Percentiles rank a stretch among this genome's conserved stretches.
Conservation (phyloP, 2,797 vertebrate species). For the Rhincodon typus region DNA sequence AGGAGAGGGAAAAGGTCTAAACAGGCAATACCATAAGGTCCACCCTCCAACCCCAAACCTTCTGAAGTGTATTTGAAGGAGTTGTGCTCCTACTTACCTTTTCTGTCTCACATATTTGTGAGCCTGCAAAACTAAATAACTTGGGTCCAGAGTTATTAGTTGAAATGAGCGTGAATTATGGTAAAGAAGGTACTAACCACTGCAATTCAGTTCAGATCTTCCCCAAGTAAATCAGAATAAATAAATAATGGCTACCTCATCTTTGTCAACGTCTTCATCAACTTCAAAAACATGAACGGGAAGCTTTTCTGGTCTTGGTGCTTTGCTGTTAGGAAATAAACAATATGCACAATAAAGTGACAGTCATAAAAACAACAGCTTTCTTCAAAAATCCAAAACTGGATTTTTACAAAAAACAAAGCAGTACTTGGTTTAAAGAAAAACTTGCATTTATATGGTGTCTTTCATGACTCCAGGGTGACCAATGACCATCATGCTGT, state of each 20-base stretch:
- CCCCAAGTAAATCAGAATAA: no score
- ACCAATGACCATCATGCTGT: no score
- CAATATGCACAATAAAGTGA: neutral
- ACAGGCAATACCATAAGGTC: neutral
- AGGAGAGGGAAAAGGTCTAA: neutral
- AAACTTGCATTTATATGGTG: neutral
- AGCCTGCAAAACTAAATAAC: neutral
- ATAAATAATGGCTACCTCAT: slow-evolving; percentile 70
- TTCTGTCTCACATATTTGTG: neutral
- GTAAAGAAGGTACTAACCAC: neutral
- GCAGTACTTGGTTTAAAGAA: neutral
- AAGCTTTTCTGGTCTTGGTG: slow-evolving; percentile 77
- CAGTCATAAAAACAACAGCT: neutral
- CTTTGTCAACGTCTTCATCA: slow-evolving; percentile 94
- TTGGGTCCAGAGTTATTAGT: no score
- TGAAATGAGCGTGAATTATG: no score
- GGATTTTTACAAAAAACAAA: neutral
- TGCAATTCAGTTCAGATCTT: neutral
- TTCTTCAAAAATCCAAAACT: neutral
- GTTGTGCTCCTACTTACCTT: neutral
- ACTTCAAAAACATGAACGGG: slow-evolving; percentile 90
- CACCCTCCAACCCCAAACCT: neutral
- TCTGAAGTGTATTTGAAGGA: neutral
- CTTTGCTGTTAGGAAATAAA: slow-evolving; percentile 68
- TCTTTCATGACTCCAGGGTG: no score